A percentile compares a stretch with the other conserved stretches of the same genome.
These are phyloP conservation scores for Ptyas mucosa DNA, from an alignment of 2,113 vertebrate species.

Conservation along the genomic window DNA sequence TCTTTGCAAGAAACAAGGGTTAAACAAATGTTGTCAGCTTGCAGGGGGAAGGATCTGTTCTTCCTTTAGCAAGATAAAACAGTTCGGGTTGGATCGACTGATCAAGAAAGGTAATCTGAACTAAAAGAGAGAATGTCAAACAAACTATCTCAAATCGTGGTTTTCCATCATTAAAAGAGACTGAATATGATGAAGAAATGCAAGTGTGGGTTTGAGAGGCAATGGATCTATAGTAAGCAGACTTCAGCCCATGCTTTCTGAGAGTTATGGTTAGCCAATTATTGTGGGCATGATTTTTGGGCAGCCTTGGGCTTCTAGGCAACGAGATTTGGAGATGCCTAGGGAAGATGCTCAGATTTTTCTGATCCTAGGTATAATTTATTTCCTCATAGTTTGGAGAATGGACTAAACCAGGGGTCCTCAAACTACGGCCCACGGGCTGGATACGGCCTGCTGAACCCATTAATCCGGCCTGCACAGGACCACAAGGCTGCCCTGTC, in stretches of 20 bases:
- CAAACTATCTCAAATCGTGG: background rate
- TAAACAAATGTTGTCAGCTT: background rate
- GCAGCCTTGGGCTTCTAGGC: background rate
- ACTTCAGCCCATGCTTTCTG: background rate
- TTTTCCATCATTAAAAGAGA: background rate
- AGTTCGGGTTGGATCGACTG: background rate
- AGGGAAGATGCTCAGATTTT: background rate
- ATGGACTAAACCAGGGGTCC: background rate
- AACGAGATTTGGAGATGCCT: background rate
- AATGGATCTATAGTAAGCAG: background rate
- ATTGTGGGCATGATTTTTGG: background rate
- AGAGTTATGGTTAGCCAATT: background rate
- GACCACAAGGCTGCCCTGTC: too few relatives aligned
- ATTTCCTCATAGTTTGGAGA: background rate
- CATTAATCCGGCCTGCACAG: too few relatives aligned
- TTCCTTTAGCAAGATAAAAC: background rate
- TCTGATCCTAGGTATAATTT: background rate
- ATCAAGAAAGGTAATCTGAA: background rate
- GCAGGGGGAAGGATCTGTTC: background rate
- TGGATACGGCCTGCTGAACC: too few relatives aligned
- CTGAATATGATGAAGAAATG: background rate
- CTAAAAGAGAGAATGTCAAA: background rate
- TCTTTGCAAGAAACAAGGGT: background rate
- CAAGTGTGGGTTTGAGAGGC: background rate
- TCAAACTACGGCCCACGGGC: too few relatives aligned